Base-by-base conservation (phyloP, 2,113 vertebrate genomes). In the Orientallactaga bullata region DNA sequence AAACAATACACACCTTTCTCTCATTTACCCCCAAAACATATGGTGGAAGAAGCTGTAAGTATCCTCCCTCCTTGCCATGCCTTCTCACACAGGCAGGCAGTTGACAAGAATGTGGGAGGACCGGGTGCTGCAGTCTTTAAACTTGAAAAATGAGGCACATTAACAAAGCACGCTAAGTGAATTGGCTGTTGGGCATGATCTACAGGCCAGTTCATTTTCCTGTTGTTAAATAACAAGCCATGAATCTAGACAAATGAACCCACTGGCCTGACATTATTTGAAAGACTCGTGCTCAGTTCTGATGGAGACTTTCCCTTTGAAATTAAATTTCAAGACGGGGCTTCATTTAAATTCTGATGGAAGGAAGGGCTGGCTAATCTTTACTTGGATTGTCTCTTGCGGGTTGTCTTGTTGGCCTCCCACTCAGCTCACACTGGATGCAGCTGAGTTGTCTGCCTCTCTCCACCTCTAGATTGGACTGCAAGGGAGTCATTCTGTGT, bases 131-230 rank as follows among this genome's bases (percentile, higher is more conserved):
- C 93, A 88, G 93, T 97, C 97, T 98, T 97, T 96, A 95, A 95
- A 93, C 93, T 89, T 97, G 95, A 96, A 97, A 98, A 97, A 98
- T 95, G 97, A 97, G 96, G 95, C 95, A 76, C 93, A 95, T 97
- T 98, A 98, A 85, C 96, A 90, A 96, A 91, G 93, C 93, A 58
- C 89, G 84, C 92, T 94, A 97, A 98, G 97, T 97, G 97, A 98
- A 93, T 97, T 97, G 96, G 95, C 93, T 95, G 39, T 87, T 97
- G 95, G 91, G 89, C 95, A 92, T 95, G 94, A 97, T 97, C 85
- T 97, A 85, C 96, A 95, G 93, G 96, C 94, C 82, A 91, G 88
- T 96, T 97, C 88, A 74, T 96, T 97, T 95, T 96, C 81, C 89
- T 95, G 83, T 95, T 95, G 80, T 88, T 96, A 92, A 98, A 63